Conservation (phyloP, 2,888 invertebrate genomes). For the Thymelicus sylvestris region DNA sequence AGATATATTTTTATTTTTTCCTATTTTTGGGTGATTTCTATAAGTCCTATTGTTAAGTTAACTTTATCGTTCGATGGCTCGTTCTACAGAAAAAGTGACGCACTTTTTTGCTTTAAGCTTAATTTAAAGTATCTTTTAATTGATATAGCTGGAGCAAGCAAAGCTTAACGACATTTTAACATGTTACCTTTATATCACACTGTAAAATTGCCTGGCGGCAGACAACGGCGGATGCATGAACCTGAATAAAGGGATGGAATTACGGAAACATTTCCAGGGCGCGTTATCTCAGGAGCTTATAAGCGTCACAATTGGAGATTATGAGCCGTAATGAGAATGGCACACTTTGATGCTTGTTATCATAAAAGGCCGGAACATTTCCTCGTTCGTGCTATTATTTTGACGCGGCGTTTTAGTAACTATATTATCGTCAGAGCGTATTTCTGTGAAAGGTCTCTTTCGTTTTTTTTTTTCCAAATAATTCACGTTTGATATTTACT, state of each 20-base stretch:
- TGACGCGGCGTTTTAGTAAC: conserved; percentile 8
- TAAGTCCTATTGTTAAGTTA: no score
- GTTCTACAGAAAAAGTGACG: background rate
- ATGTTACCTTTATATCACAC: conserved; percentile 1
- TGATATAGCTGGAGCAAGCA: background rate
- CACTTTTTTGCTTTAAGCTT: background rate
- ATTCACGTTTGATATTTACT: no score
- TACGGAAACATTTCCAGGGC: conserved; percentile 21
- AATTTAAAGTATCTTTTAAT: background rate
- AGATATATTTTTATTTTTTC: no score
- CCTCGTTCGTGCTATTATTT: conserved; percentile 6
- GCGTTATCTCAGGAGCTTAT: conserved; percentile 27
- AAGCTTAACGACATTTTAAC: background rate
- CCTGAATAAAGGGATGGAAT: conserved; percentile 22
- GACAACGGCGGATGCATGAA: conserved; percentile 6
- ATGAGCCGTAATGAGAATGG: conserved; percentile 26
- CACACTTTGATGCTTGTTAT: conserved; percentile 18
- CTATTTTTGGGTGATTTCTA: no score
- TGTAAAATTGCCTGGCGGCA: conserved; percentile 2
- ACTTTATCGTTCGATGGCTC: no score
- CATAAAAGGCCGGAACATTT: conserved; percentile 12
- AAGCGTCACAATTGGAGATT: conserved; percentile 13
- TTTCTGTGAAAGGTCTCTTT: background rate
- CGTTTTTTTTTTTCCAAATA: no score
- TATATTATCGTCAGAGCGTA: background rate